phyloP scores from a whole-genome alignment of 2,113 vertebrate species.

The Oreotragus oreotragus region DNA sequence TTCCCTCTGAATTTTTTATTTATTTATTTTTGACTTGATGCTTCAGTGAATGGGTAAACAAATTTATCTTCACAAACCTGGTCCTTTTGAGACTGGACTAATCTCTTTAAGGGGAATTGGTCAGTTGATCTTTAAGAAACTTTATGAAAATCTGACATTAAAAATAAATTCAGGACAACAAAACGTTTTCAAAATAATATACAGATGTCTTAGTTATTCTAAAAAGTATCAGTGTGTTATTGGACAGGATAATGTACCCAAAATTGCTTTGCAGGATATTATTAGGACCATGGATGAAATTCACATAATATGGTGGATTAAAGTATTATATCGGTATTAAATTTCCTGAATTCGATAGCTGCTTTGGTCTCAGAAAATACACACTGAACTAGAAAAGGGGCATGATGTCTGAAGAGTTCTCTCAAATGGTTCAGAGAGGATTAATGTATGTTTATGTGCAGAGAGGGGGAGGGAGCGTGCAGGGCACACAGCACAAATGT shows the following conservation, averaged over 20 bases:
- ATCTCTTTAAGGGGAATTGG: not conserved
- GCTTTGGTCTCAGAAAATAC: not conserved
- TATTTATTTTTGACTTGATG: not conserved
- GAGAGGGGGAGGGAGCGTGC: not conserved
- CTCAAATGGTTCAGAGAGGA: not conserved
- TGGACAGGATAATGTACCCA: not conserved
- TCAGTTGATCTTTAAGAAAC: not conserved
- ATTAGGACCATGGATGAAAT: not conserved
- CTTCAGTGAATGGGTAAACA: not conserved
- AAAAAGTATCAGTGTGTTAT: not conserved
- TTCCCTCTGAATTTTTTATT: not conserved
- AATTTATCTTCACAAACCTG: not conserved
- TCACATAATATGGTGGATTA: not conserved
- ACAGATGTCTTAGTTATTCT: not conserved
- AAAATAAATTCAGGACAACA: not conserved
- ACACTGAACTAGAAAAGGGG: not conserved
- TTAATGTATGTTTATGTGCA: not conserved
- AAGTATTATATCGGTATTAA: not conserved
- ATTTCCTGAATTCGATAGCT: slow-evolving; percentile 1
- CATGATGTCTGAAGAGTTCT: not conserved
- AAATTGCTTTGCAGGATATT: not conserved
- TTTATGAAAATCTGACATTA: not conserved
- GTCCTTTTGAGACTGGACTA: not conserved
- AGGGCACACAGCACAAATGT: accelerated
- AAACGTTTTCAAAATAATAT: not conserved